These are phyloP conservation scores for Odontesthes bonariensis DNA, from an alignment of 2,113 vertebrate species.

Conservation along the genomic window DNA sequence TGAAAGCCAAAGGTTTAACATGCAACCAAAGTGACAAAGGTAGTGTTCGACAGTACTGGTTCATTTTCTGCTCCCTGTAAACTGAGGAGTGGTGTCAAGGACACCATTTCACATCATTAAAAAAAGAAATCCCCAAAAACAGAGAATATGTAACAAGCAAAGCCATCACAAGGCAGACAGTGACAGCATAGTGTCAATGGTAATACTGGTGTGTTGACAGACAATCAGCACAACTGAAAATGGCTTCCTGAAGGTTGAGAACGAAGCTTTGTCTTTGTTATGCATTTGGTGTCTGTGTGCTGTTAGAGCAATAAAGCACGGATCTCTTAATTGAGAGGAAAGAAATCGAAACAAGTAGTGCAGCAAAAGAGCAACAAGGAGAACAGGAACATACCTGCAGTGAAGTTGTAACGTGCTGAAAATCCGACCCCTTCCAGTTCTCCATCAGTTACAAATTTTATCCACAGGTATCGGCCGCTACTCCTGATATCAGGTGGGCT, in stretches of 20 bases:
- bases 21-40: constrained; percentile 16
- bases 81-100: background rate
- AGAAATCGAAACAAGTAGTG: constrained; percentile 5
- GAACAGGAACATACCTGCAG: constrained; percentile 87
- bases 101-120: constrained; percentile 23
- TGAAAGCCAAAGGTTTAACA: constrained; percentile 33
- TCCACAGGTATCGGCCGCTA: constrained; percentile 97
- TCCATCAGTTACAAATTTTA: constrained; percentile 99
- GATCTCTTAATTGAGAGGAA: constrained; percentile 29
- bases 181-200: constrained; percentile 43
- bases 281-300: constrained; percentile 38
- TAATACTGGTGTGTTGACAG: constrained; percentile 61
- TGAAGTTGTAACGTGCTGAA: constrained; percentile 98
- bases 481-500: constrained; percentile 97
- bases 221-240: constrained; percentile 62
- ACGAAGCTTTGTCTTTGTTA: constrained; percentile 19
- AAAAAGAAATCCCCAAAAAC: constrained; percentile 12
- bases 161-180: constrained; percentile 25
- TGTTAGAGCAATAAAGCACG: constrained; percentile 15
- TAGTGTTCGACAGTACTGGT: constrained; percentile 50
- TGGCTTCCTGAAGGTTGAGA: constrained; percentile 41
- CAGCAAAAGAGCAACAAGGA: background rate
- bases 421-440: constrained; percentile 98
- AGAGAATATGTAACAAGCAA: constrained; percentile 21
- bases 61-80: constrained; percentile 13